These are phyloP conservation scores for Brevipalpus yothersi DNA, from an alignment of 1,140 invertebrate species.

Conservation along the genomic window DNA sequence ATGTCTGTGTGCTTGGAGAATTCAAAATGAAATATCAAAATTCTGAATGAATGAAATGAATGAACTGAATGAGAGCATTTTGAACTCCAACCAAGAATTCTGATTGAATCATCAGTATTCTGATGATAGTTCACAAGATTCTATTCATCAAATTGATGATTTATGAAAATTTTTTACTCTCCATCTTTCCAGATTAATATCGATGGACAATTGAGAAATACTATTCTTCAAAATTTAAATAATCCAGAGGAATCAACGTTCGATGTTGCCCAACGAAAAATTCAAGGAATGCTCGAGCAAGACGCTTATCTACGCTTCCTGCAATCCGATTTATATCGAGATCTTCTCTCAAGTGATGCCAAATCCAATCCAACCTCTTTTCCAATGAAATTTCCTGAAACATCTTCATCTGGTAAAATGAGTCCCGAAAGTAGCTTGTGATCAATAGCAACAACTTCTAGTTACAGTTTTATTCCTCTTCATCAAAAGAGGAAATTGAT, in stretches of 20 bases:
- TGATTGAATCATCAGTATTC: neutral
- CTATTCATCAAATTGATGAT: neutral
- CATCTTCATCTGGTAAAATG: neutral
- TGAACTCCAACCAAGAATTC: neutral
- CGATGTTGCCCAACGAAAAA: conserved; percentile 27
- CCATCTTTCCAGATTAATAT: conserved; percentile 25
- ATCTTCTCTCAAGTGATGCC: conserved; percentile 15
- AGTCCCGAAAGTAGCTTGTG: neutral
- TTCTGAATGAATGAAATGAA: neutral
- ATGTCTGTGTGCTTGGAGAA: neutral
- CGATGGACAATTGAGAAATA: conserved; percentile 26
- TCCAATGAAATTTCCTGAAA: neutral
- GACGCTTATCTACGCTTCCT: conserved; percentile 31
- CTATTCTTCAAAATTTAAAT: conserved; percentile 18
- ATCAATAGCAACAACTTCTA: neutral
- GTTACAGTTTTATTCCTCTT: no score
- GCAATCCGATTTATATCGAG: conserved; percentile 26
- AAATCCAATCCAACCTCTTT: no score
- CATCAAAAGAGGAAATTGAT: no score
- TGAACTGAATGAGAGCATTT: neutral
- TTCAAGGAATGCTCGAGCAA: conserved; percentile 30
- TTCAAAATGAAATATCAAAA: neutral
- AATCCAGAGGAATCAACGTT: conserved; percentile 23
- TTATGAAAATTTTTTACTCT: neutral
- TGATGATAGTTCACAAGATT: neutral